phyloP scores from a whole-genome alignment of 2,113 vertebrate species.

The Lichenostomus cassidix region DNA sequence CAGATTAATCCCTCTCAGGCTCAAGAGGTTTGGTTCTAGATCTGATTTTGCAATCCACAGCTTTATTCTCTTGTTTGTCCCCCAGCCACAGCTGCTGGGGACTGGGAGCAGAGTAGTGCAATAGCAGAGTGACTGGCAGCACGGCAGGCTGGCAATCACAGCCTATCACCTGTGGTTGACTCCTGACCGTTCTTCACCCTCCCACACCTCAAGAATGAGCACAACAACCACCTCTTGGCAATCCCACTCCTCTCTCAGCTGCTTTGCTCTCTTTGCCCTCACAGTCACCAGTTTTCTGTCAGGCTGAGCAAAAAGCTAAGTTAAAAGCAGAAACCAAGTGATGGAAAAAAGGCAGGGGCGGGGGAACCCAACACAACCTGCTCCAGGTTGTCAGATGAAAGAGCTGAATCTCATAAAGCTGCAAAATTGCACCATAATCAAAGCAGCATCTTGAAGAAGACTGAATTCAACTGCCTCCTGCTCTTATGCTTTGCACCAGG shows the following conservation, averaged over 20 bases:
- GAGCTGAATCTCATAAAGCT: neutral
- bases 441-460: neutral
- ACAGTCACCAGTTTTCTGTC: neutral
- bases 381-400: neutral
- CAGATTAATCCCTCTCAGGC: neutral
- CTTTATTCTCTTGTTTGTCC: conserved; percentile 6
- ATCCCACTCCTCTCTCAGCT: neutral
- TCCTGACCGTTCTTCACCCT: neutral
- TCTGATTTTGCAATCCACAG: neutral
- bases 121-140: neutral
- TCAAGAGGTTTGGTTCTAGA: conserved; percentile 30
- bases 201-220: neutral
- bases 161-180: neutral
- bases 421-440: neutral
- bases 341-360: neutral
- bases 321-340: neutral
- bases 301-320: neutral
- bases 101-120: neutral
- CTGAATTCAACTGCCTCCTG: neutral
- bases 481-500: neutral
- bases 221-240: neutral
- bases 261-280: neutral
- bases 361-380: neutral
- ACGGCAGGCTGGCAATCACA: neutral
- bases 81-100: neutral